These are phyloP conservation scores for Synodontis membranacea DNA, from an alignment of 2,113 vertebrate species.

Conservation along the genomic window DNA sequence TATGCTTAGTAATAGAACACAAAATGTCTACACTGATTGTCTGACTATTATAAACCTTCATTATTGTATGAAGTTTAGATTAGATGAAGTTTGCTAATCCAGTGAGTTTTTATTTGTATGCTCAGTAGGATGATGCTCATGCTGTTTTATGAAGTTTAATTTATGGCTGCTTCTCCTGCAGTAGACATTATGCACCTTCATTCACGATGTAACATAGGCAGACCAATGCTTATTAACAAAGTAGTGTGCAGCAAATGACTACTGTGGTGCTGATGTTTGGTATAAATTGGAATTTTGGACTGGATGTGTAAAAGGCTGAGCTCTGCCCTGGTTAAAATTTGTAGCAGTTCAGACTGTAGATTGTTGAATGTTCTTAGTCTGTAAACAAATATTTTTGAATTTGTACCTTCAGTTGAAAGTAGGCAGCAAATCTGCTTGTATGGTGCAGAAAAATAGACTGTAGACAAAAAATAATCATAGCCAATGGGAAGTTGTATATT, in stretches of 20 bases:
- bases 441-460: not conserved
- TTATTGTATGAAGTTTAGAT: not conserved
- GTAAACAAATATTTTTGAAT: not conserved
- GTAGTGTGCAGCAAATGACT: not conserved
- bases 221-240: not conserved
- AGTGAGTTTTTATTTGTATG: not conserved
- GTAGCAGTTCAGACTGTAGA: not conserved
- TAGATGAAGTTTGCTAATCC: not conserved
- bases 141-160: not conserved
- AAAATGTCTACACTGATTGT: not conserved
- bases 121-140: not conserved
- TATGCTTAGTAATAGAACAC: not conserved
- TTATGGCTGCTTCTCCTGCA: not conserved
- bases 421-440: not conserved
- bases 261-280: not conserved
- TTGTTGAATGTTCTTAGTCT: not conserved
- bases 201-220: not conserved
- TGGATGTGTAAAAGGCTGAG: not conserved
- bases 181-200: not conserved
- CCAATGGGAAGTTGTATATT: too few species aligned
- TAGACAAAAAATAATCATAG: too few species aligned
- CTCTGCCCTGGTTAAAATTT: not conserved
- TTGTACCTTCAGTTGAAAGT: not conserved
- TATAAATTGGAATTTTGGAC: not conserved
- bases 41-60: not conserved